These are phyloP conservation scores for Nephrotoma appendiculata DNA, from an alignment of 2,888 invertebrate genomes.

Conservation along the genomic window DNA sequence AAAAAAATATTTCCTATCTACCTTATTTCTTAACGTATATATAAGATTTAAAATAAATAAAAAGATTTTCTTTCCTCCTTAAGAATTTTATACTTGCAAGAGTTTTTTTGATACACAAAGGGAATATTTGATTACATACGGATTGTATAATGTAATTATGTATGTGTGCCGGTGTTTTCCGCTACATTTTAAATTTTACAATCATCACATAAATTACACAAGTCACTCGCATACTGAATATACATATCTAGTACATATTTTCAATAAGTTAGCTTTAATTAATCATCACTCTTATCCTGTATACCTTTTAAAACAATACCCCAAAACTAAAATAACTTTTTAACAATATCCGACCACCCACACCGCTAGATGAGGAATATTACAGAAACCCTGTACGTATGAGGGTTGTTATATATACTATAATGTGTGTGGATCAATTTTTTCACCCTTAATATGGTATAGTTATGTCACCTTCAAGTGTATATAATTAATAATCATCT, in stretches of 20 bases:
- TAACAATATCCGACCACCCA: background rate
- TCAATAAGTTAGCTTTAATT: background rate
- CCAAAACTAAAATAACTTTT: background rate
- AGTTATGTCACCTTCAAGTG: background rate
- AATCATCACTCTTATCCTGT: background rate
- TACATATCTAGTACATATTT: too few relatives aligned
- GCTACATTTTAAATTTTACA: background rate
- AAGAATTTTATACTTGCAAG: background rate
- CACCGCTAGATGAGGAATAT: background rate
- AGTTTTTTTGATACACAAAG: background rate
- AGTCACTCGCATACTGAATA: background rate
- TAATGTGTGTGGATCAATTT: background rate
- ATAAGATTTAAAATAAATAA: background rate
- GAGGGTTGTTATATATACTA: background rate
- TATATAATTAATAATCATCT: background rate
- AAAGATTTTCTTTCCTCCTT: background rate
- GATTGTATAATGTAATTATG: background rate
- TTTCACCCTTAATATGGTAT: background rate
- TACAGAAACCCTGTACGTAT: background rate
- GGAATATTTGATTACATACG: background rate
- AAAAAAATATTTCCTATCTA: background rate
- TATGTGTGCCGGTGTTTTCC: background rate
- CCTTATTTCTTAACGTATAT: background rate
- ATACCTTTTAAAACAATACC: background rate
- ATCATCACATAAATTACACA: background rate